Evolutionary conservation across 2,888 invertebrate species (phyloP).

Genomic region (Piscicola geometra): DNA sequence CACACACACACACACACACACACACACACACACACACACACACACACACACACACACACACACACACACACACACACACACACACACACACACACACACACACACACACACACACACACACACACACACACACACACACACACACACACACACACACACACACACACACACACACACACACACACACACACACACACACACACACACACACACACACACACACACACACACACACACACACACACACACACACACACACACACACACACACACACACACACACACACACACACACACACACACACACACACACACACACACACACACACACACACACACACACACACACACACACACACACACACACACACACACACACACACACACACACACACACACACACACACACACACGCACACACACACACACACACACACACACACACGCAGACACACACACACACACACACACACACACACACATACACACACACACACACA

Average conservation of each 20-base stretch:
- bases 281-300: constrained; percentile 30
- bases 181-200: constrained; percentile 19
- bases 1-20: constrained; percentile 31
- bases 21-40: constrained; percentile 34
- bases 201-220: constrained; percentile 16
- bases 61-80: constrained; percentile 26
- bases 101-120: constrained; percentile 27
- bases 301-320: constrained; percentile 32
- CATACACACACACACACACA: constrained; percentile 11
- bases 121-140: constrained; percentile 31
- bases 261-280: constrained; percentile 22
- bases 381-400: constrained; percentile 25
- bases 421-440: constrained; percentile 27
- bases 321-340: constrained; percentile 35
- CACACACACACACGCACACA: constrained; percentile 25
- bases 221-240: constrained; percentile 19
- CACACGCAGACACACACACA: constrained; percentile 23
- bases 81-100: constrained; percentile 29
- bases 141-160: constrained; percentile 18
- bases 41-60: constrained; percentile 35
- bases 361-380: constrained; percentile 21
- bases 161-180: constrained; percentile 19
- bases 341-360: constrained; percentile 29
- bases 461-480: constrained; percentile 34
- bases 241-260: constrained; percentile 16